Evolutionary conservation across 2,888 invertebrate genomes (phyloP).

Genomic region (Macrosoma leucophasiata): DNA sequence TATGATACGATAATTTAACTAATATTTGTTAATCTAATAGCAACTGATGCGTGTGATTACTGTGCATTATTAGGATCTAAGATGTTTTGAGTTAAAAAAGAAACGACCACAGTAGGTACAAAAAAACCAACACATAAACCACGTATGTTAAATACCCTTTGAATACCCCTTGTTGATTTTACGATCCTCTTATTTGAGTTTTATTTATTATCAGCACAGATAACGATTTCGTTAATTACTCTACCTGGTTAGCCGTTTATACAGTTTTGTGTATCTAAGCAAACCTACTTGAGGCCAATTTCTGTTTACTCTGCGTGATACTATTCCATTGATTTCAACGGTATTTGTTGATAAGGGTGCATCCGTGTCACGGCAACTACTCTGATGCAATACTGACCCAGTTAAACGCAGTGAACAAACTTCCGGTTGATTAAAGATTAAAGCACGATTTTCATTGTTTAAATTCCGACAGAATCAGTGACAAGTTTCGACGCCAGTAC

Average conservation of each 20-base stretch:
- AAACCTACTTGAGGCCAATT: conserved; percentile 31
- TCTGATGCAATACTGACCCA: conserved; percentile 30
- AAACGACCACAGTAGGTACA: too few species aligned
- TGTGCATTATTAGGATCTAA: too few species aligned
- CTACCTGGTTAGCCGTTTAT: conserved; percentile 38
- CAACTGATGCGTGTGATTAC: too few species aligned
- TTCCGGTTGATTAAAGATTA: too few species aligned
- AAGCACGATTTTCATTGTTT: conserved; percentile 31
- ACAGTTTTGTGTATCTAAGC: conserved; percentile 21
- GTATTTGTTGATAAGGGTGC: conserved; percentile 16
- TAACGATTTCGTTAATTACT: conserved; percentile 58
- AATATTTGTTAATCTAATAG: too few species aligned
- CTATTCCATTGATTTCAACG: conserved; percentile 3
- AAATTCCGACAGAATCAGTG: conserved; percentile 36
- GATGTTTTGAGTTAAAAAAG: too few species aligned
- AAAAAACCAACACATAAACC: too few species aligned
- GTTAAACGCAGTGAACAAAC: conserved; percentile 29
- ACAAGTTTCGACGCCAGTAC: too few species aligned
- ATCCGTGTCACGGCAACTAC: conserved; percentile 23
- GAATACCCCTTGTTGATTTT: conserved; percentile 48
- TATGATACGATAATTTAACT: too few species aligned
- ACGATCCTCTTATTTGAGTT: conserved; percentile 41
- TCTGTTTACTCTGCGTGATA: conserved; percentile 5
- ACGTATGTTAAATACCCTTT: too few species aligned
- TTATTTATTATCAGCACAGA: conserved; percentile 51